These are phyloP conservation scores for Pimephales promelas DNA, from an alignment of 2,113 vertebrate genomes.

Conservation along the genomic window DNA sequence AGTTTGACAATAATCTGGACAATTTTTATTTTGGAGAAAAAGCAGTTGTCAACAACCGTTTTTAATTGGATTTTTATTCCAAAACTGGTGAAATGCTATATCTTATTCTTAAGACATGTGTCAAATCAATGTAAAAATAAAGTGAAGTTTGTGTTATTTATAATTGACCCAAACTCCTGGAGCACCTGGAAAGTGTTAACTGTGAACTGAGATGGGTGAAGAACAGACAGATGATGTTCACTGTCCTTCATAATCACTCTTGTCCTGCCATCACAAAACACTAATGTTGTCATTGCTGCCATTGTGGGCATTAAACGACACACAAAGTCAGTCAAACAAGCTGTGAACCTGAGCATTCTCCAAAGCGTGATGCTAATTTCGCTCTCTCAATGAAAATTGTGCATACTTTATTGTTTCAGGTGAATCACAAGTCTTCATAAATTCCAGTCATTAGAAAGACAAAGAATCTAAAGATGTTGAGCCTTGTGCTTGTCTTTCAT, in stretches of 20 bases:
- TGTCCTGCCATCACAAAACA: neutral
- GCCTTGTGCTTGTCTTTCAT: conserved; percentile 21
- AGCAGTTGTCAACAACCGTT: neutral
- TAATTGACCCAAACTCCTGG: neutral
- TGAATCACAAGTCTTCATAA: neutral
- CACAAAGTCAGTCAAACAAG: neutral
- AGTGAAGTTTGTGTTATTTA: neutral
- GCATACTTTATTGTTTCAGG: neutral
- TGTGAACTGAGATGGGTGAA: neutral
- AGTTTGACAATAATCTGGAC: no score
- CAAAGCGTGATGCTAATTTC: neutral
- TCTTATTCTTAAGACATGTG: neutral
- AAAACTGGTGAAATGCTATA: neutral
- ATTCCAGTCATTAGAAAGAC: neutral
- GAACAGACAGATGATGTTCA: neutral
- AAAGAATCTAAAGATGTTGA: neutral
- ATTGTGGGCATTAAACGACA: neutral
- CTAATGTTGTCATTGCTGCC: neutral
- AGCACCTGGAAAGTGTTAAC: neutral
- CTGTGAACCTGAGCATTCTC: neutral
- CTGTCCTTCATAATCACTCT: neutral
- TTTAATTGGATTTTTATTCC: neutral
- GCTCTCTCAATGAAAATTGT: no score
- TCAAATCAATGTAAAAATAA: neutral
- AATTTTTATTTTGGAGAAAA: neutral